Base-by-base conservation (phyloP, 2,888 invertebrate species). In the Dicranocentrus wangi region DNA sequence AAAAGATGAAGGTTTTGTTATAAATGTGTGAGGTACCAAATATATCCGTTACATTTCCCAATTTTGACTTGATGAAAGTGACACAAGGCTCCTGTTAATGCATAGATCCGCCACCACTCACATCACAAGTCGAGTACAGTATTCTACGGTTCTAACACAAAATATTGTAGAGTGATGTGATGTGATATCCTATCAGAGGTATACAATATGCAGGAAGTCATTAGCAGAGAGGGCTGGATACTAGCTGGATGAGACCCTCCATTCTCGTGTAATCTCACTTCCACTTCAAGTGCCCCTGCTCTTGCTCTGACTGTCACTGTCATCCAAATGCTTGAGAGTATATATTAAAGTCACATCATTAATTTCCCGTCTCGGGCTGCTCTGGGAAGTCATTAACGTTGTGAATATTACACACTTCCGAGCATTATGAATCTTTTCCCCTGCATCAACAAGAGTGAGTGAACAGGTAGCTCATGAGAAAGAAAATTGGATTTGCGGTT, bases 161-260 rank as follows among this genome's bases (percentile, higher is more conserved):
- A n/a, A n/a, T n/a, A 47, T 47, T 47, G 47, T 7, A 47, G 47
- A n/a, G 55, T 55, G 55, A 55, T 55, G 10, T 21, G 55, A 55
- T 13, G 10, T 55, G 25, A 23, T 23, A 55, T 23, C 25, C 8
- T 23, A n/a, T 10, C n/a, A 2, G 47, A 32, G 47, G n/a, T n/a
- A n/a, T n/a, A n/a, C n/a, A n/a, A n/a, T n/a, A n/a, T n/a, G n/a
- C n/a, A 15, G 47, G 47, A 47, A 10, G 47, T n/a, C 47, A 47
- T 47, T 47, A 47, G n/a, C 7, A 10, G 47, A 3, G 47, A 47
- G n/a, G 7, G 47, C 10, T 47, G 32, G 32, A n/a, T n/a, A n/a
- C n/a, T n/a, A n/a, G n/a, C n/a, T 32, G 32, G 3, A 32, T 32
- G 32, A 32, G 32, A 10, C 32, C 32, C 10, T 32, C 32, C 32